Base-by-base conservation (phyloP, 2,113 vertebrate species). In the Ondatra zibethicus region DNA sequence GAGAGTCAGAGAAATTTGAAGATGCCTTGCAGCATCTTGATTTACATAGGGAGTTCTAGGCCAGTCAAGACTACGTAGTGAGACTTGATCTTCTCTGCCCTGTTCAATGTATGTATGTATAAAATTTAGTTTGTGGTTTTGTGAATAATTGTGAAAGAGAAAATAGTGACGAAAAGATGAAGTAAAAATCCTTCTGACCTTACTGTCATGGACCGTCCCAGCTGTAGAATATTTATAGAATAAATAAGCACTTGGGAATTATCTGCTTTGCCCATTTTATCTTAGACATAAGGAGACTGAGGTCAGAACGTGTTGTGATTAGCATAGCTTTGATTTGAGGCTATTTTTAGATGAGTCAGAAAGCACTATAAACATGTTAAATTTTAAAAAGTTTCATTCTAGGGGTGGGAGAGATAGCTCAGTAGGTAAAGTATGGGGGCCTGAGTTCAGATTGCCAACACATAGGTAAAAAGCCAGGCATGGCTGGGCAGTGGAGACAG, bases 251-350 rank as follows among this genome's bases (percentile, higher is more conserved):
- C 39, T 85, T 85, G 19, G 11, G 19, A 36, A 58, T 23, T n/a
- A 66, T 25, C 42, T 89, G 7, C 63, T 80, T 65, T 36, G 45
- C 2, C 50, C 8, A 63, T 73, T 89, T 27, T 12, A 17, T 75
- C 82, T 78, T 94, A 84, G 52, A 96, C 13, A 58, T 33, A n/a
- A 93, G 72, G 39, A 80, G 25, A 39, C 68, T 75, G 82, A n/a
- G 39, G 27, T 75, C 70, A 91, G 82, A 93, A 66, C 78, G 63
- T 66, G 65, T 31, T 23, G 33, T 61, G 61, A 61, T 88, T 21
- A 6, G 21, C 19, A 39, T 3, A 75, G 39, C 70, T 89, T 23
- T 81, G 33, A 78, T 65, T 90, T 72, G 52, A 93, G 58, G 68
- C 52, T 96, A 6, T 75, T 23, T 96, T 94, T 27, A 19, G 52